Conservation (phyloP, 2,113 vertebrate genomes). For the Aspiorhynchus laticeps region DNA sequence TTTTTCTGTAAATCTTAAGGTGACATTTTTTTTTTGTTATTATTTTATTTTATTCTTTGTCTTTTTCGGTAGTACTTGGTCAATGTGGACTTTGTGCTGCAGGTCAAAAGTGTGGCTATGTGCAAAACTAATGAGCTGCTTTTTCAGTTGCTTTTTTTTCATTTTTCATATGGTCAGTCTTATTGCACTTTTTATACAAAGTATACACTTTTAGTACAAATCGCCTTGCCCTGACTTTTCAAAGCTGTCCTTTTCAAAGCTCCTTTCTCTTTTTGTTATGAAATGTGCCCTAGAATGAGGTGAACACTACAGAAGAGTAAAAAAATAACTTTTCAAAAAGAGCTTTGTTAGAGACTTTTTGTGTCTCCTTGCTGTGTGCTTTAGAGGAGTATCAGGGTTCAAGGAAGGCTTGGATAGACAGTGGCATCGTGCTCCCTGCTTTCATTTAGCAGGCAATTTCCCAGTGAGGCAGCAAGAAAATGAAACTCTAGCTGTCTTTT, state of each 20-base stretch:
- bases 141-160: background rate
- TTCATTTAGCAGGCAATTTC: conserved; percentile 62
- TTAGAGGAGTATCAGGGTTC: conserved; percentile 51
- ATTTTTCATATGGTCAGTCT: background rate
- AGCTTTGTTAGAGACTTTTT: conserved; percentile 49
- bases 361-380: conserved; percentile 38
- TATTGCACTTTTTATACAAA: background rate
- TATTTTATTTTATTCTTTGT: too few species aligned
- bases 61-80: background rate
- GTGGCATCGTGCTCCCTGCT: conserved; percentile 40
- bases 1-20: too few species aligned
- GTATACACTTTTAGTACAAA: too few species aligned
- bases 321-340: conserved; percentile 48
- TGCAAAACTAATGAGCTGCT: background rate
- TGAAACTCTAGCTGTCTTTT: conserved; percentile 58
- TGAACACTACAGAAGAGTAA: conserved; percentile 43
- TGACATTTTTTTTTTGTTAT: too few species aligned
- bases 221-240: conserved; percentile 18
- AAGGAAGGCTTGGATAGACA: conserved; percentile 51
- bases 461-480: conserved; percentile 53
- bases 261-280: conserved; percentile 7
- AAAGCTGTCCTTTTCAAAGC: conserved; percentile 37
- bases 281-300: conserved; percentile 33
- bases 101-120: background rate
- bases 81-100: background rate